These are phyloP conservation scores for Sphaerophoria rueppellii DNA, from an alignment of 2,888 invertebrate genomes.

Conservation along the genomic window DNA sequence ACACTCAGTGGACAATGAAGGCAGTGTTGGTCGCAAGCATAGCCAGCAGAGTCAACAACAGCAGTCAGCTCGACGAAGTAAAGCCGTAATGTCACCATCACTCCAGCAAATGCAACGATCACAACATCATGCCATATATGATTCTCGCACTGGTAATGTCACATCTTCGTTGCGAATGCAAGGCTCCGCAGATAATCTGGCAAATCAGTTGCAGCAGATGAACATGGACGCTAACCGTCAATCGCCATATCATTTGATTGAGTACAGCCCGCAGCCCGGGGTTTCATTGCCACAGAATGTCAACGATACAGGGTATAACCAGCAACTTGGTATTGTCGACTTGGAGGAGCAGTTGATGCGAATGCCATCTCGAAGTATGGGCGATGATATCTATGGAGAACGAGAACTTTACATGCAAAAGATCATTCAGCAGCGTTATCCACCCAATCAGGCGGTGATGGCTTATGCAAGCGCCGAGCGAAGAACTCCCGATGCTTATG, in stretches of 20 bases:
- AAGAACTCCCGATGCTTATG: constrained; percentile 92
- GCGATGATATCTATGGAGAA: constrained; percentile 80
- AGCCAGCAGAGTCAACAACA: constrained; percentile 75
- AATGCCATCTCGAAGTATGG: constrained; percentile 74
- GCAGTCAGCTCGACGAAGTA: constrained; percentile 76
- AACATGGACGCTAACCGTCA: constrained; percentile 77
- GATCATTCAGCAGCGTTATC: constrained; percentile 79
- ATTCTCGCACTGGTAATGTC: constrained; percentile 83
- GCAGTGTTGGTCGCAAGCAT: constrained; percentile 72
- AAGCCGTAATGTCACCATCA: constrained; percentile 79
- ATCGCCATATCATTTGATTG: constrained; percentile 75
- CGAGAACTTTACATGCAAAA: constrained; percentile 81
- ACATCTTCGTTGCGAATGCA: constrained; percentile 80
- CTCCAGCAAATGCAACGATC: constrained; percentile 76
- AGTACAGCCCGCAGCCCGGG: constrained; percentile 82
- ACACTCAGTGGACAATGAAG: constrained; percentile 82
- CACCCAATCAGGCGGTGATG: constrained; percentile 75
- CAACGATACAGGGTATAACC: constrained; percentile 76
- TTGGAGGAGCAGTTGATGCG: constrained; percentile 75
- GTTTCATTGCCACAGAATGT: constrained; percentile 68
- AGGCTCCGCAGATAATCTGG: constrained; percentile 59
- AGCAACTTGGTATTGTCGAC: constrained; percentile 74
- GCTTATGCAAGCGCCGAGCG: constrained; percentile 84
- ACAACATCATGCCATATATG: constrained; percentile 83
- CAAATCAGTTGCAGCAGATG: constrained; percentile 76